Conservation (phyloP, 64 coral and sea anemone genomes). For the Cladopsammia gracilis region DNA sequence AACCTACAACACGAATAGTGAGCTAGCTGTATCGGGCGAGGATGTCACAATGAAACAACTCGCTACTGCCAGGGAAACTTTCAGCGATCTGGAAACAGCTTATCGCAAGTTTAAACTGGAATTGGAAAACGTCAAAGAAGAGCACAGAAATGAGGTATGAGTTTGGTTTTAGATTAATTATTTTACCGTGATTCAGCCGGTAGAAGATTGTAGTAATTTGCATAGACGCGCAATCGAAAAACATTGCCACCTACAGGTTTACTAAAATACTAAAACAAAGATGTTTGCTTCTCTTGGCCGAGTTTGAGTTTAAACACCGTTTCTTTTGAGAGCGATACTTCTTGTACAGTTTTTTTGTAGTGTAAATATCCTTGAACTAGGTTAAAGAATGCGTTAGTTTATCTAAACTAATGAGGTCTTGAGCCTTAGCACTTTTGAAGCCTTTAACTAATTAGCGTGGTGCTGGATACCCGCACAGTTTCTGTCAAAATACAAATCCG, state of each 20-base stretch:
- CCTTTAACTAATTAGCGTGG: constrained; percentile 13
- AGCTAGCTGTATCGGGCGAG: constrained; percentile 27
- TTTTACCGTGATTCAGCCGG: neutral
- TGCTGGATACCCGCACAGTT: neutral
- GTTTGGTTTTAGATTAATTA: neutral
- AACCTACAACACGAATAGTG: constrained; percentile 23
- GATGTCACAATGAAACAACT: constrained; percentile 84
- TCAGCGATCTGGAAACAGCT: constrained; percentile 84
- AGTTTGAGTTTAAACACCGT: neutral
- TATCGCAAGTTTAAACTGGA: constrained; percentile 93
- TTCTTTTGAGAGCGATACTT: neutral
- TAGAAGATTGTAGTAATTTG: constrained; percentile 10
- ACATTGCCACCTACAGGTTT: neutral
- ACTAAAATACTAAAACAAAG: neutral
- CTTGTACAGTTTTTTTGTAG: neutral
- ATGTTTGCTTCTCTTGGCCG: neutral
- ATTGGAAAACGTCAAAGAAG: constrained; percentile 81
- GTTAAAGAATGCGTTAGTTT: neutral
- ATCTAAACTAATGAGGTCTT: neutral
- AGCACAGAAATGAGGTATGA: constrained; percentile 88
- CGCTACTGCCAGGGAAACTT: constrained; percentile 82
- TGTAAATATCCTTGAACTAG: neutral
- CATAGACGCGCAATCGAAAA: constrained; percentile 30
- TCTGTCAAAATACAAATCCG: neutral
- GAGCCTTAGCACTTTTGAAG: neutral